phyloP scores from a whole-genome alignment of 64 coral and sea anemone species.

The Anthopleura sola region DNA sequence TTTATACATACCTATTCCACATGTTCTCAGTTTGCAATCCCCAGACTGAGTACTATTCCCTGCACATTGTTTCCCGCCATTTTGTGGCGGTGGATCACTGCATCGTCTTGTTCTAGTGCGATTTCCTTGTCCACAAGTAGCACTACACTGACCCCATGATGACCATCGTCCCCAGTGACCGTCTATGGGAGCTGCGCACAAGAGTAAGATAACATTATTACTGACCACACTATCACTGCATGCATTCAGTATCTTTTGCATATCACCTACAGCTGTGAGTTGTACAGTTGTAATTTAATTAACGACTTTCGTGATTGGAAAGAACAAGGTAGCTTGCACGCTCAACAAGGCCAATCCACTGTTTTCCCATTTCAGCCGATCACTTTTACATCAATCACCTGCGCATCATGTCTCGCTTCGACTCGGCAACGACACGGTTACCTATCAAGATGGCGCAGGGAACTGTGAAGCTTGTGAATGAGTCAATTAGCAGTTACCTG shows the following conservation, averaged over 20 bases:
- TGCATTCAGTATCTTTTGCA: too few relatives aligned
- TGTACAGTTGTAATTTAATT: too few relatives aligned
- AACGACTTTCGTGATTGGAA: too few relatives aligned
- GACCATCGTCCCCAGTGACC: constrained; percentile 78
- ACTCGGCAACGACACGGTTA: too few relatives aligned
- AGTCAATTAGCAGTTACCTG: constrained; percentile 25
- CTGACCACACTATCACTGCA: too few relatives aligned
- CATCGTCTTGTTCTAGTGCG: constrained; percentile 40
- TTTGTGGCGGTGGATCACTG: constrained; percentile 43
- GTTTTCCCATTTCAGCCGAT: too few relatives aligned
- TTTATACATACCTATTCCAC: constrained; percentile 47
- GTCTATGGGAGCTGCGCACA: constrained; percentile 36
- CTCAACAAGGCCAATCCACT: too few relatives aligned
- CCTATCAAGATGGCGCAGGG: too few relatives aligned
- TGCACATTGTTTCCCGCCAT: constrained; percentile 41
- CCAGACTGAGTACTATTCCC: constrained; percentile 16
- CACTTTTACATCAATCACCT: too few relatives aligned
- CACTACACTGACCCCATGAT: constrained; percentile 51
- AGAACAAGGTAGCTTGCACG: neutral
- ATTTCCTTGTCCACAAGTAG: constrained; percentile 39
- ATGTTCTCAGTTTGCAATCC: constrained; percentile 19
- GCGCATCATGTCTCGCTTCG: too few relatives aligned
- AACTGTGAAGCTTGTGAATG: too few relatives aligned
- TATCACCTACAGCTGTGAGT: too few relatives aligned
- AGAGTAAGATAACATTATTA: neutral